Percentiles rank a stretch among this genome's conserved stretches.
Conservation (phyloP, 2,797 vertebrate genomes). For the Poecilia velifera region DNA sequence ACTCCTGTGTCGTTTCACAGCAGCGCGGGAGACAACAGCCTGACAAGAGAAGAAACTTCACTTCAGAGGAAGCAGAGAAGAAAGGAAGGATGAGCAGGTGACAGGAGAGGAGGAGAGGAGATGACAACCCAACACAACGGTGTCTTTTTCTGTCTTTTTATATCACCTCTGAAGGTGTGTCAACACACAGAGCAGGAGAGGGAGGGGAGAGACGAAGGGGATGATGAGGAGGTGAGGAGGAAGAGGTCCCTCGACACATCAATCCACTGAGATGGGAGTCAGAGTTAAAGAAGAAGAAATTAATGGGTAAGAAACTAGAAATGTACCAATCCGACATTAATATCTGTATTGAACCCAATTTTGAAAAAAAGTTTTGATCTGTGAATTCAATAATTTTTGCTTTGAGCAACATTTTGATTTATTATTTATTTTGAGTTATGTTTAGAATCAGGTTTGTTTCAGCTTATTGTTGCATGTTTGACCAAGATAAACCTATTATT, state of each 20-base stretch:
- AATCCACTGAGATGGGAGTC: neutral
- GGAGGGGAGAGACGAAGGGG: slow-evolving; percentile 6
- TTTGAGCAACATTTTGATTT: too few species aligned
- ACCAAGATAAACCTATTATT: too few species aligned
- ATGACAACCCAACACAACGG: slow-evolving; percentile 34
- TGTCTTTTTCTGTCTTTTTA: slow-evolving; percentile 63
- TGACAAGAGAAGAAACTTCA: slow-evolving; percentile 65
- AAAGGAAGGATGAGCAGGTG: slow-evolving; percentile 27
- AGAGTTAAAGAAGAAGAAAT: neutral
- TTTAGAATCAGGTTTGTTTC: too few species aligned
- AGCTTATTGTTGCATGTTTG: too few species aligned
- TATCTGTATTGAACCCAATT: too few species aligned
- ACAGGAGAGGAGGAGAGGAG: slow-evolving; percentile 40
- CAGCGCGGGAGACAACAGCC: slow-evolving; percentile 60
- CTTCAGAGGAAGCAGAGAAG: slow-evolving; percentile 59
- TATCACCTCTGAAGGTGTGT: slow-evolving; percentile 63
- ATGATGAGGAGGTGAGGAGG: slow-evolving; percentile 19
- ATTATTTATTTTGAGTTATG: too few species aligned
- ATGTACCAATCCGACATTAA: too few species aligned
- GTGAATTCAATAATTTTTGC: too few species aligned
- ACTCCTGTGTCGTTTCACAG: slow-evolving; percentile 52
- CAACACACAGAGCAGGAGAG: slow-evolving; percentile 33
- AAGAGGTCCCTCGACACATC: neutral
- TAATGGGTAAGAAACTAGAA: slow-evolving; percentile 2
- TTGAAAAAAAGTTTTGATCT: too few species aligned